These are phyloP conservation scores for Pelobates cultripes DNA, from an alignment of 2,797 vertebrate species.

Conservation along the genomic window DNA sequence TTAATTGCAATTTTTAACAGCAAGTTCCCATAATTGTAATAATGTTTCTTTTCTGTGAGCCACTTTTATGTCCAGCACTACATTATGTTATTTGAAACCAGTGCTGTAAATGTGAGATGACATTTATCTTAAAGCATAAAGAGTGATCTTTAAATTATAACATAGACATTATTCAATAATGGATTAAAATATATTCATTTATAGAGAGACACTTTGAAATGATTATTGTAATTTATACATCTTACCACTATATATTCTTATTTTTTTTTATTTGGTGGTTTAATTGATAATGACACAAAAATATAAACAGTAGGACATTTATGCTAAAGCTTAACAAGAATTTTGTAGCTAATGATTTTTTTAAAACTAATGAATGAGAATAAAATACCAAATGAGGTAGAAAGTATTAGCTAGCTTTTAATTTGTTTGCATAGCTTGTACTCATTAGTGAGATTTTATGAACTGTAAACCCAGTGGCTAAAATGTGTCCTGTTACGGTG, in stretches of 20 bases:
- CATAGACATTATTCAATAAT: background rate
- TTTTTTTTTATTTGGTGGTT: slow-evolving; percentile 14
- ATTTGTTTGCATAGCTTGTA: slow-evolving; percentile 36
- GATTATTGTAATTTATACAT: background rate
- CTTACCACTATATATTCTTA: background rate
- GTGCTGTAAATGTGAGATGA: background rate
- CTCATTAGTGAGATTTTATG: slow-evolving; percentile 47
- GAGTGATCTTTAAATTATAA: background rate
- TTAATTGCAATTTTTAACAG: slow-evolving; percentile 35
- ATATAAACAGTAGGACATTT: slow-evolving; percentile 41
- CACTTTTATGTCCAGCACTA: slow-evolving; percentile 17
- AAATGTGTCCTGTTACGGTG: slow-evolving; percentile 8
- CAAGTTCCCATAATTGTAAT: slow-evolving; percentile 39
- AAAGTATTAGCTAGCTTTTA: slow-evolving; percentile 40
- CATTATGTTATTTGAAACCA: slow-evolving; percentile 20
- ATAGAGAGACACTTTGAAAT: background rate
- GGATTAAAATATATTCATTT: background rate
- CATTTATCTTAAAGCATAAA: background rate
- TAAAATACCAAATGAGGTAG: slow-evolving; percentile 43
- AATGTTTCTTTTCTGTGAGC: slow-evolving; percentile 20
- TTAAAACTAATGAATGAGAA: slow-evolving; percentile 37
- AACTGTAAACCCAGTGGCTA: slow-evolving; percentile 22
- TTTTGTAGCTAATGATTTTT: slow-evolving; percentile 36
- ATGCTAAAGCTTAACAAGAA: slow-evolving; percentile 9
- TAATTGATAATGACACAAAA: slow-evolving; percentile 42